phyloP scores from a whole-genome alignment of 1,140 invertebrate species.

The Scaptomyza hsui region DNA sequence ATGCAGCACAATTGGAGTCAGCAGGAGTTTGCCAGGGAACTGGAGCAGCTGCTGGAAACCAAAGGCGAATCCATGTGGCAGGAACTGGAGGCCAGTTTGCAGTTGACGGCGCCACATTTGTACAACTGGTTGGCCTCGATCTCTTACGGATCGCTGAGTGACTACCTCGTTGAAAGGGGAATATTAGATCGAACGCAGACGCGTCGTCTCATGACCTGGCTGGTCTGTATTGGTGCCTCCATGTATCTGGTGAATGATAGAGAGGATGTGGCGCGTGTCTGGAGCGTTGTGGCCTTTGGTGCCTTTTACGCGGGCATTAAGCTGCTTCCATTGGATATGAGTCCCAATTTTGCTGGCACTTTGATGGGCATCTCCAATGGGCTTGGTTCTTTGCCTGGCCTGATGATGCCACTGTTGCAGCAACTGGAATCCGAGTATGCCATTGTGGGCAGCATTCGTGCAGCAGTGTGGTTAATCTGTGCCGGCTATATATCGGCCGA shows the following conservation, averaged over 20 bases:
- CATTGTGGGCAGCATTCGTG: slow-evolving; percentile 46
- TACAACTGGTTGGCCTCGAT: slow-evolving; percentile 61
- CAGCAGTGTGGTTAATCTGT: slow-evolving; percentile 55
- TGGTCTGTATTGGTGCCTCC: slow-evolving; percentile 86
- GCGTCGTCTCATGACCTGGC: slow-evolving; percentile 85
- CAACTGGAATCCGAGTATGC: slow-evolving; percentile 48
- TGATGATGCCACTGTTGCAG: slow-evolving; percentile 51
- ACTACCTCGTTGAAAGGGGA: slow-evolving; percentile 48
- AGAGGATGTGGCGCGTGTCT: slow-evolving; percentile 1
- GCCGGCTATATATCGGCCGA: slow-evolving; percentile 61
- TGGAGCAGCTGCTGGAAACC: slow-evolving; percentile 85
- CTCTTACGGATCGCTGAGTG: slow-evolving; percentile 86
- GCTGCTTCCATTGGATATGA: slow-evolving; percentile 91
- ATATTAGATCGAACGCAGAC: slow-evolving; percentile 85
- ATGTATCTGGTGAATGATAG: slow-evolving; percentile 84
- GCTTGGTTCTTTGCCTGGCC: slow-evolving; percentile 34
- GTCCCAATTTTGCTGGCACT: slow-evolving; percentile 90
- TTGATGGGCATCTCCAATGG: slow-evolving; percentile 92
- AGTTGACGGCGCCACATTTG: slow-evolving; percentile 38
- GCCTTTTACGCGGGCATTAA: slow-evolving; percentile 88
- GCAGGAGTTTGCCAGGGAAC: slow-evolving; percentile 92
- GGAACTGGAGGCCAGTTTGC: slow-evolving; percentile 29
- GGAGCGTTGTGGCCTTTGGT: slow-evolving; percentile 83
- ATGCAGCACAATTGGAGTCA: slow-evolving; percentile 92
- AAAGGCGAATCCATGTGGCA: slow-evolving; percentile 29